Evolutionary conservation across 2,113 vertebrate genomes (phyloP), one percentile per base, ranked within the genome.

Genomic region (Balaenoptera acutorostrata): DNA sequence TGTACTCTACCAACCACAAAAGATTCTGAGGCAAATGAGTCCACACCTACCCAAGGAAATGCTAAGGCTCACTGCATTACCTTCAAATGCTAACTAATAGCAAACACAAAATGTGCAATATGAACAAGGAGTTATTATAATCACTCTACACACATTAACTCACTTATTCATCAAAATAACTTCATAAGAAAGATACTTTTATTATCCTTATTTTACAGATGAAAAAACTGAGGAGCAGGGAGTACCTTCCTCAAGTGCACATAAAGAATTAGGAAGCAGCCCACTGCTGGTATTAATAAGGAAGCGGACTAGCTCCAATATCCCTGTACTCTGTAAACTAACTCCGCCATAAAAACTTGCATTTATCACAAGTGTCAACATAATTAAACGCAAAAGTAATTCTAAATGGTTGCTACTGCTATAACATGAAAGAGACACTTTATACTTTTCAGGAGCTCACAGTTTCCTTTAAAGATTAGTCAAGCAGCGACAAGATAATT

Each of bases 301-400:
- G 14, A 88, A 59, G 13, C 29, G 9, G 2, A 71, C 15, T n/a
- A 59, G 44, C 44, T 82, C 59, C 44, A 57, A 25, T 33, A 63
- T 29, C 7, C 13, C 44, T 23, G 29, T 6, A 71, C 31, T 66
- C 64, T 63, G 68, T 36, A 72, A 78, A 5, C n/a, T 41, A 64
- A 69, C 2, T 57, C 12, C 18, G 80, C 55, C 75, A 46, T 46
- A 85, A 93, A 71, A 27, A 55, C 29, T 71, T 75, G 21, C 1
- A 74, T 14, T 89, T 61, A 87, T 52, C 66, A 61, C 23, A 52
- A 52, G 17, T 59, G 6, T 59, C 29, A 87, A 80, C 4, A 55
- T 63, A 84, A 86, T 27, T 84, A 61, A 96, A 77, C 25, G 49
- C 5, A 95, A 84, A 92, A 74, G 36, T 77, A 93, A 93, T 74